Evolutionary conservation across 2,113 vertebrate species (phyloP), one percentile per base, ranked within the genome.

Genomic region (Chloebia gouldiae): DNA sequence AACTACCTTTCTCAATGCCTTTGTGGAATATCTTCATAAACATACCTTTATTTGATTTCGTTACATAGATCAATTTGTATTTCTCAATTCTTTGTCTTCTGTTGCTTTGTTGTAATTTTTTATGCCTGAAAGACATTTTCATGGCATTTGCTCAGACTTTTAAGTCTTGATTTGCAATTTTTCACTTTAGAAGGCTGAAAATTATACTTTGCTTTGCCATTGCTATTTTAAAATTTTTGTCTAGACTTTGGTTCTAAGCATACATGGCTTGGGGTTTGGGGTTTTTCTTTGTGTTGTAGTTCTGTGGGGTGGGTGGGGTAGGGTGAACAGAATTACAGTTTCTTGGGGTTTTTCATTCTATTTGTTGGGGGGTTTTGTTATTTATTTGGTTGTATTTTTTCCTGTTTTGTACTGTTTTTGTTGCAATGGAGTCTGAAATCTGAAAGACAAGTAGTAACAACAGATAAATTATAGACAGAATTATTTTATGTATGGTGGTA

Each of bases 31-130:
- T 27, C 51, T 88, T 91, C 40, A 42, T 80, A 86, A 91, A 64
- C 30, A n/a, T 63, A 9, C 22, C 13, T 77, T 82, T 54, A 70
- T 53, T 81, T 57, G 16, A 75, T 95, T 93, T 71, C 14, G 39
- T 87, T 91, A 70, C 4, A 3, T 17, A 82, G 44, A 31, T 85
- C 11, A 39, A n/a, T 90, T 71, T 78, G 63, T 90, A 60, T 93
- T 95, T 97, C 16, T 93, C n/a, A 33, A 51, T 65, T 71, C 51
- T 44, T 42, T 87, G 56, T 56, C 50, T 33, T 89, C 21, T 44
- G 11, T 90, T 97, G 16, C 21, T 88, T 95, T 90, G n/a, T 80
- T 84, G 89, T 61, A 65, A 59, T 92, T 95, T 93, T 60, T 9
- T 80, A 59, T 68, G 60, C 56, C 6, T 71, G 66, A 56, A 90